Evolutionary conservation across 92 coral and sea anemone species (phyloP), one percentile per base, ranked within the genome.

Genomic region (Porites divaricata): DNA sequence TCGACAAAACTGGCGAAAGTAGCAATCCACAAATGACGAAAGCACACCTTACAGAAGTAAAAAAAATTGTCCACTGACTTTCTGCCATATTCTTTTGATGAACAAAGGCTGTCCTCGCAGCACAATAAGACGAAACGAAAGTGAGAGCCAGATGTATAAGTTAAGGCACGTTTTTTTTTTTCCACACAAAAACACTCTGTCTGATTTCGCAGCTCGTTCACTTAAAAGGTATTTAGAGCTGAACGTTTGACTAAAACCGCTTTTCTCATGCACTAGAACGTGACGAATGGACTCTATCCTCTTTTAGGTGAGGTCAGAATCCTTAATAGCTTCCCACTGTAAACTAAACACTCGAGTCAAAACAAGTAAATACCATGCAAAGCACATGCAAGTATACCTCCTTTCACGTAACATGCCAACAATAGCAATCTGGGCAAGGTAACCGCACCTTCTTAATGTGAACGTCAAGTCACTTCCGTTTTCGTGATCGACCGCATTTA

Each of bases 281-380:
- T 72, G 79, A 82, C 72, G 48, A 52, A 15, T 45, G 63, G 63
- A 82, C 78, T 61, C 52, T 82, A 74, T 35, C 72, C 68, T 23
- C 54, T 67, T 25, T 25, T 62, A 45, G 63, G 63, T 82, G 86
- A 82, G 79, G 86, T 82, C 86, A 82, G 86, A 82, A 82, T 82
- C 63, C 19, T 48, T 72, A 82, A 82, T 82, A 68, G 41, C 78
- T 75, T 75, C 67, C 67, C 41, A 58, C 16, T 22, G n/a, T 24
- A 75, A 58, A 75, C 67, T 25, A 1, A 4, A 9, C 67, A 4
- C 66, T 54, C 85, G 8, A 26, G 84, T 19, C n/a, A 54, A 56
- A 26, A 52, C 75, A 4, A 51, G 83, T 79, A 56, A 68, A 56
- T 28, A 26, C 68, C 21, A 63, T 24, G 70, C 68, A 20, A 63